phyloP scores from a whole-genome alignment of 2,113 vertebrate genomes.

The Poecilia latipinna region DNA sequence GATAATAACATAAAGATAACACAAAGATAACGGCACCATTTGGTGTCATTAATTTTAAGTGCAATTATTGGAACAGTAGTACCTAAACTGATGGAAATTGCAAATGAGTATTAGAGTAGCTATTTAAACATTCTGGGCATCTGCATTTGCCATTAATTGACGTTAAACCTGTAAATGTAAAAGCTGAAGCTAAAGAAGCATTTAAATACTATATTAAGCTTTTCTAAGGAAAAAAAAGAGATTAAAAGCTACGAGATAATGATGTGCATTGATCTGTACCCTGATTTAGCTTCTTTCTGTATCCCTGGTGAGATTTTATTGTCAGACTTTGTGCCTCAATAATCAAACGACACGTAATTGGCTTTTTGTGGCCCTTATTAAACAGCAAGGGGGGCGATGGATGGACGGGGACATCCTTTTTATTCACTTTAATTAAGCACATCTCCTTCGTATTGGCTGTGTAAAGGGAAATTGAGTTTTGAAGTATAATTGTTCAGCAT shows the following conservation, averaged over 20 bases:
- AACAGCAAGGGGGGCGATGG: constrained; percentile 11
- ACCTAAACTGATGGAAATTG: background rate
- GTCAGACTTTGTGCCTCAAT: constrained; percentile 50
- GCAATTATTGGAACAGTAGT: background rate
- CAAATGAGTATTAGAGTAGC: background rate
- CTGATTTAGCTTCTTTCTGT: constrained; percentile 33
- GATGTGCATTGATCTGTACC: constrained; percentile 56
- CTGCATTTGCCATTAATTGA: background rate
- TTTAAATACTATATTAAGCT: constrained; percentile 19
- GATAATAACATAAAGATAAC: background rate
- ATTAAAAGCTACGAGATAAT: constrained; percentile 20
- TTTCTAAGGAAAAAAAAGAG: constrained; percentile 48
- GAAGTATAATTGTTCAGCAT: constrained; percentile 34
- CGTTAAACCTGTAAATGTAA: constrained; percentile 13
- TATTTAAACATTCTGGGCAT: background rate
- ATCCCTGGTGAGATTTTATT: constrained; percentile 23
- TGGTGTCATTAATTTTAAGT: background rate
- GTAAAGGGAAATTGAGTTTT: constrained; percentile 22
- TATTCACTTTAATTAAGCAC: constrained; percentile 57
- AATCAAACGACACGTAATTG: constrained; percentile 61
- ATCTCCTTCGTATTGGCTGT: constrained; percentile 16
- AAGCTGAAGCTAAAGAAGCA: constrained; percentile 7
- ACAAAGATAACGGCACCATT: background rate
- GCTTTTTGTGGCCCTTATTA: constrained; percentile 62
- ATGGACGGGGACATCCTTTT: constrained; percentile 23